These are phyloP conservation scores for Drosophila limbata DNA, from an alignment of 2,888 invertebrate species.

Conservation along the genomic window DNA sequence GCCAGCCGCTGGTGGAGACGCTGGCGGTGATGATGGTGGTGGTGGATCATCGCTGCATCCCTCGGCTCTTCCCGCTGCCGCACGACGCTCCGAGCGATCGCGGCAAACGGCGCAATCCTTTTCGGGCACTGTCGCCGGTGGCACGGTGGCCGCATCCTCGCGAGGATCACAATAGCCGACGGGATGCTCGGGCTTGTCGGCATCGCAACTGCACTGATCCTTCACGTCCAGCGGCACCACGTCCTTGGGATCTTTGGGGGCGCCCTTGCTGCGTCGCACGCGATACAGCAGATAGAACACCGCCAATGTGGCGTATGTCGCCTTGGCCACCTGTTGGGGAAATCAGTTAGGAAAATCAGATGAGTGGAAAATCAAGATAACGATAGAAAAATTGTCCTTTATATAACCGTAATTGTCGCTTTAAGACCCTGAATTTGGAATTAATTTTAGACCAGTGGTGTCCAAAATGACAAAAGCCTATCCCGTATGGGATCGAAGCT, in stretches of 20 bases:
- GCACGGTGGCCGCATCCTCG: slow-evolving; percentile 5
- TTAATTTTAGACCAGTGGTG: no score
- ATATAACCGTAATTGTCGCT: no score
- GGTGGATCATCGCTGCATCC: slow-evolving; percentile 42
- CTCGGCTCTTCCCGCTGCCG: not conserved
- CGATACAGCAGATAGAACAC: slow-evolving; percentile 70
- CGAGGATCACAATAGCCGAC: slow-evolving; percentile 11
- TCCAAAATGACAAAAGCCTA: no score
- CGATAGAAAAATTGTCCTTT: no score
- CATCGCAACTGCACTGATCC: slow-evolving; percentile 47
- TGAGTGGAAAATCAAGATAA: no score
- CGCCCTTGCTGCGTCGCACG: slow-evolving; percentile 35
- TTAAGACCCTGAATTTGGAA: no score
- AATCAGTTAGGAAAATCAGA: not conserved
- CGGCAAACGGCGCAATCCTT: slow-evolving; percentile 57
- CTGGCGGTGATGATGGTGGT: slow-evolving; percentile 29
- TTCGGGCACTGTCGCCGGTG: slow-evolving; percentile 24
- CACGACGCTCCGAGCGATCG: slow-evolving; percentile 42
- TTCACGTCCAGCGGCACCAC: not conserved
- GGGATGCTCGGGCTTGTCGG: not conserved
- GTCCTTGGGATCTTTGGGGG: slow-evolving; percentile 12
- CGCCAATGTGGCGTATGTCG: slow-evolving; percentile 74
- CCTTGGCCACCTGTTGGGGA: slow-evolving; percentile 68
- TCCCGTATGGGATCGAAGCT: no score
- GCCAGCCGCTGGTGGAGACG: slow-evolving; percentile 11